Percentiles rank a stretch among this genome's conserved stretches.
Evolutionary conservation across 2,888 invertebrate genomes (phyloP).

Genomic region (Ernsta delagoae): DNA sequence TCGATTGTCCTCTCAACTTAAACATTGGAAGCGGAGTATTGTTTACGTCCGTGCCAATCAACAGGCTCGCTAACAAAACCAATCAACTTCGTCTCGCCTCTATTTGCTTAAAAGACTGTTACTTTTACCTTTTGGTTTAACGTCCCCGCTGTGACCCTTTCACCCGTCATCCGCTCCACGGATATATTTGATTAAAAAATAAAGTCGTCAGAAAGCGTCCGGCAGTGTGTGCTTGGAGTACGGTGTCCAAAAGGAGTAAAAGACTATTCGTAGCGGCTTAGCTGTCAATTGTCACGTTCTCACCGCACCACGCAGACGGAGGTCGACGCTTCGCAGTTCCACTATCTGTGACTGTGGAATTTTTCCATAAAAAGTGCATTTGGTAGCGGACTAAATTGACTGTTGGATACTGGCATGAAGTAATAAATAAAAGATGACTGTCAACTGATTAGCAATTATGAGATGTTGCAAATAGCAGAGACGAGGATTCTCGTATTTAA

Average conservation of each 20-base stretch:
- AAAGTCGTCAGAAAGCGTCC: slow-evolving; percentile 83
- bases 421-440: not conserved
- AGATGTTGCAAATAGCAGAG: too few species aligned
- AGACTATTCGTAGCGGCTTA: slow-evolving; percentile 70
- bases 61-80: slow-evolving; percentile 84
- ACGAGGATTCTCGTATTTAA: too few species aligned
- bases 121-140: slow-evolving; percentile 82
- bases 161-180: slow-evolving; percentile 81
- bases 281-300: slow-evolving; percentile 81
- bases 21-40: slow-evolving; percentile 74
- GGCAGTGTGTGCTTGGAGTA: slow-evolving; percentile 57
- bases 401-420: slow-evolving; percentile 13
- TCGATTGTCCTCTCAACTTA: slow-evolving; percentile 81
- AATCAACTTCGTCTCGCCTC: slow-evolving; percentile 85
- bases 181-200: slow-evolving; percentile 86
- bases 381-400: slow-evolving; percentile 23
- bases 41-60: slow-evolving; percentile 83
- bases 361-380: slow-evolving; percentile 27
- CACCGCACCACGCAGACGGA: slow-evolving; percentile 44
- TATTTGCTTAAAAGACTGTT: slow-evolving; percentile 83
- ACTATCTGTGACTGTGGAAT: slow-evolving; percentile 77
- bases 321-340: slow-evolving; percentile 61
- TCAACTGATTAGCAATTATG: not conserved
- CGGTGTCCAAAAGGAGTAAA: slow-evolving; percentile 76
- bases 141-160: slow-evolving; percentile 80